These are phyloP conservation scores for Aphidius ervi DNA, from an alignment of 1,140 invertebrate genomes.

Conservation along the genomic window DNA sequence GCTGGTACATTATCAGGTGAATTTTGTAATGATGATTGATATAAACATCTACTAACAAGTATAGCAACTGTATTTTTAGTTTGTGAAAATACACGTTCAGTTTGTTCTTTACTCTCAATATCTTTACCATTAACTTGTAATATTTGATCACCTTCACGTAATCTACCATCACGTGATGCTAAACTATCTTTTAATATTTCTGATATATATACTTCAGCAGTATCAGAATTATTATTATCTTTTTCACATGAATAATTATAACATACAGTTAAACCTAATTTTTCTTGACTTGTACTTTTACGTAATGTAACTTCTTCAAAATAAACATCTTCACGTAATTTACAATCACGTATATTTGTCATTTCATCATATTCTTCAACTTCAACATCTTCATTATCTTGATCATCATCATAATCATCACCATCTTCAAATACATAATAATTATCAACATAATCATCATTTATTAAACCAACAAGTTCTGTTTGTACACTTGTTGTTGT, in stretches of 20 bases:
- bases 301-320: conserved; percentile 60
- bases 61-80: conserved; percentile 56
- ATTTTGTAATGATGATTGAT: conserved; percentile 37
- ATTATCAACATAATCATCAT: conserved; percentile 38
- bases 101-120: conserved; percentile 57
- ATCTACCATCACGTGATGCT: conserved; percentile 64
- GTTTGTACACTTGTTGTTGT: conserved; percentile 55
- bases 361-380: conserved; percentile 18
- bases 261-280: conserved; percentile 67
- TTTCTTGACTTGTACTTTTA: conserved; percentile 57
- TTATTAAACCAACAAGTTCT: conserved; percentile 47
- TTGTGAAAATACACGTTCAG: conserved; percentile 55
- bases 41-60: conserved; percentile 57
- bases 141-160: conserved; percentile 72
- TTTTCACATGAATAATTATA: conserved; percentile 59
- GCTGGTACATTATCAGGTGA: conserved; percentile 44
- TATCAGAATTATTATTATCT: conserved; percentile 36
- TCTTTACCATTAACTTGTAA: conserved; percentile 61
- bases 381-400: conserved; percentile 15
- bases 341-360: conserved; percentile 10
- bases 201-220: conserved; percentile 65
- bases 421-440: conserved; percentile 53
- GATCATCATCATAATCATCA: conserved; percentile 54
- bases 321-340: conserved; percentile 16
- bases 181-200: conserved; percentile 68